Evolutionary conservation across 2,888 invertebrate genomes (phyloP).

Genomic region (Calliphora vomitoria): DNA sequence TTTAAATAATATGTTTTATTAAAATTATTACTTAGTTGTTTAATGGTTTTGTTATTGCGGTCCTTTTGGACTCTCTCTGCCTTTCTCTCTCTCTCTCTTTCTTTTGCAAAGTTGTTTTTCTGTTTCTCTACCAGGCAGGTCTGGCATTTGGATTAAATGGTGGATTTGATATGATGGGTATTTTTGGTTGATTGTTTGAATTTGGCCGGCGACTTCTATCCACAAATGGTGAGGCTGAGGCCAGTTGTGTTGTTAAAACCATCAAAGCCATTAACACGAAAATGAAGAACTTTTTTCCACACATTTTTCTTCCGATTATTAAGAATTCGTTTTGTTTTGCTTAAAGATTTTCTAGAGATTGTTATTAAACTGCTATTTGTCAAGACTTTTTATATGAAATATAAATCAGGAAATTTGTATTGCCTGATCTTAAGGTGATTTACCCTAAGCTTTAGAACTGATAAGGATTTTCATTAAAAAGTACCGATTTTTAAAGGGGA

Average conservation of each 20-base stretch:
- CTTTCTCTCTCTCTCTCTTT: not conserved
- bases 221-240: constrained; percentile 68
- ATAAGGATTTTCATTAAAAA: constrained; percentile 48
- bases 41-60: too few species aligned
- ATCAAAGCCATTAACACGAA: constrained; percentile 69
- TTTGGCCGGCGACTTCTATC: constrained; percentile 48
- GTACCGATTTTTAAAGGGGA: constrained; percentile 2
- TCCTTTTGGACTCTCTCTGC: too few species aligned
- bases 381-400: constrained; percentile 51
- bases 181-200: constrained; percentile 38
- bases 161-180: constrained; percentile 72
- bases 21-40: too few species aligned
- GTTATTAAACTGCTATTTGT: not conserved
- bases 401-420: not conserved
- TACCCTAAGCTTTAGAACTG: constrained; percentile 29
- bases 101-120: not conserved
- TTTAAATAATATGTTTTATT: too few species aligned
- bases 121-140: constrained; percentile 39
- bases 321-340: not conserved
- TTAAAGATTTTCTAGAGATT: constrained; percentile 23
- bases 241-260: constrained; percentile 51
- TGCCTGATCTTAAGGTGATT: constrained; percentile 37
- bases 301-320: constrained; percentile 58
- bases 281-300: constrained; percentile 48
- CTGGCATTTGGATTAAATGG: constrained; percentile 76